These are phyloP conservation scores for Chouioia cunea DNA, from an alignment of 2,888 invertebrate species.

Conservation along the genomic window DNA sequence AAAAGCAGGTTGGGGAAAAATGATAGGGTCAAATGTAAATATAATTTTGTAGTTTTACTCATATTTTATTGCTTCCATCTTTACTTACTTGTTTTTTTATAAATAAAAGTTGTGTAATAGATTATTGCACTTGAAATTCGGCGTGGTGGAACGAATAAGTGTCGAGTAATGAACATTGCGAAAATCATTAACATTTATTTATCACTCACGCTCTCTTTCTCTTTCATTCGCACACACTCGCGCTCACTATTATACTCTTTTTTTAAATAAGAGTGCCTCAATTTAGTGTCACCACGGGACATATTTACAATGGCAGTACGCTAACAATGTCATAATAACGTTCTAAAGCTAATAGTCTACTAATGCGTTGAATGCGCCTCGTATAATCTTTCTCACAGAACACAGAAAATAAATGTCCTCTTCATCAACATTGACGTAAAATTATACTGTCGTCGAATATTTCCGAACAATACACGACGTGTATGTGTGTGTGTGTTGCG, in stretches of 20 bases:
- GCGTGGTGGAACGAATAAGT: conserved; percentile 16
- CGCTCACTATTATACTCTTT: neutral
- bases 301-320: conserved; percentile 62
- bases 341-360: conserved; percentile 46
- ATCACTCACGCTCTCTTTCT: neutral
- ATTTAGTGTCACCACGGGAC: conserved; percentile 45
- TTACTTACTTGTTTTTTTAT: conserved; percentile 36
- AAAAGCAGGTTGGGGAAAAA: neutral
- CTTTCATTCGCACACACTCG: neutral
- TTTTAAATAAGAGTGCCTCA: too few relatives aligned
- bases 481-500: too few relatives aligned
- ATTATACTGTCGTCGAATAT: too few relatives aligned
- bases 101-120: conserved; percentile 43
- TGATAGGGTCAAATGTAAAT: conserved; percentile 10
- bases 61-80: conserved; percentile 47
- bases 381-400: conserved; percentile 25
- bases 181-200: conserved; percentile 34
- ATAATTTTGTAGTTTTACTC: conserved; percentile 17
- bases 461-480: too few relatives aligned
- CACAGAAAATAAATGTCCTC: neutral
- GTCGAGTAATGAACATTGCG: conserved; percentile 34
- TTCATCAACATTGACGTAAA: too few relatives aligned
- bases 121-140: conserved; percentile 47
- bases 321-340: conserved; percentile 54
- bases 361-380: too few relatives aligned